phyloP scores from a whole-genome alignment of 2,888 invertebrate species.

The Sceliomorpha sp. region DNA sequence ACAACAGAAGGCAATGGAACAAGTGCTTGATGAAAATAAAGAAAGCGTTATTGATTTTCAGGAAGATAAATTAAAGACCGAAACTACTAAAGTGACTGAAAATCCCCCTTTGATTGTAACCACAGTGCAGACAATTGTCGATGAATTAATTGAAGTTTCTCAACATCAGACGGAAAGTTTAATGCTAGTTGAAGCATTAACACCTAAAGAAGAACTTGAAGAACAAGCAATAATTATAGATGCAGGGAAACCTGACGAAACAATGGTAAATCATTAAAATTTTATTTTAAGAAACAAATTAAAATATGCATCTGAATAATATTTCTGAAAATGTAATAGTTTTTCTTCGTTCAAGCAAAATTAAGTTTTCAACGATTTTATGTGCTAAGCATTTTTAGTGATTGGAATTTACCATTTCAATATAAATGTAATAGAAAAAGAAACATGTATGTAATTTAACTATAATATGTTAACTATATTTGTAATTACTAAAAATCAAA shows the following conservation, averaged over 20 bases:
- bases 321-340: neutral
- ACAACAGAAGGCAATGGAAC: conserved; percentile 50
- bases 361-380: too few species aligned
- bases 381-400: too few species aligned
- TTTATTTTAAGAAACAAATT: neutral
- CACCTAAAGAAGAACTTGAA: conserved; percentile 12
- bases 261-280: neutral
- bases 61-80: conserved; percentile 10
- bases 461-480: too few species aligned
- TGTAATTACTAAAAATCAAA: too few species aligned
- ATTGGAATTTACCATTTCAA: too few species aligned
- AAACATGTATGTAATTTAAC: too few species aligned
- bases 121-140: conserved; percentile 66
- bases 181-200: conserved; percentile 60
- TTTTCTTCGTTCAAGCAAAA: too few species aligned
- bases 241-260: conserved; percentile 1
- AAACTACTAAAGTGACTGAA: conserved; percentile 17
- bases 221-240: conserved; percentile 4
- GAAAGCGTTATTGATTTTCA: conserved; percentile 14
- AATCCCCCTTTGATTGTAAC: conserved; percentile 59
- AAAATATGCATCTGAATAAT: neutral
- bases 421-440: neutral
- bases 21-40: conserved; percentile 17
- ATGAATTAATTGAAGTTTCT: conserved; percentile 69
- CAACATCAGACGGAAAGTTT: conserved; percentile 66